Evolutionary conservation across 2,888 invertebrate genomes (phyloP), one percentile per base, ranked within the genome.

Genomic region (Brachylomia viminalis): DNA sequence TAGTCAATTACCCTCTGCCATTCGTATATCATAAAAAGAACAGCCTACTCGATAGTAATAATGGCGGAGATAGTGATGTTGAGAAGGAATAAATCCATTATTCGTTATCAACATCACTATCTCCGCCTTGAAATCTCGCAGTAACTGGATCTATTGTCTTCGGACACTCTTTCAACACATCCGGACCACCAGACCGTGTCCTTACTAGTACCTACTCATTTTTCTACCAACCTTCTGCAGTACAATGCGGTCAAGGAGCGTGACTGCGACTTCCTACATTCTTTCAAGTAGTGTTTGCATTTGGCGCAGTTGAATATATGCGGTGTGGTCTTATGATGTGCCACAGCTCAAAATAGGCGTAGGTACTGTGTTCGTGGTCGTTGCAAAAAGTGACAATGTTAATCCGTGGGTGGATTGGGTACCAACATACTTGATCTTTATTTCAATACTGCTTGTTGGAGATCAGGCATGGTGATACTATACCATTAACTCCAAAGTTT

Each of bases 201-300:
- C 74, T 78, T 65, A 71, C 30, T 15, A 54, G 49, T 33, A 38
- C 58, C 67, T 72, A 42, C 54, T 38, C 64, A 65, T 81, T 83
- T 79, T 77, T 75, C 64, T 38, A 68, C 77, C 38, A 65, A 27
- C 75, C 77, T 66, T 75, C n/a, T 75, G 52, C 15, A 58, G 33
- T 59, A 86, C 75, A 84, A 79, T 65, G 75, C 72, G 75, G 72
- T 70, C 79, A 79, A 77, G 71, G 72, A 76, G 67, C 59, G 74
- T 79, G 61, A 75, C 72, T 47, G n/a, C 49, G 6, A 52, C 73
- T 75, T 62, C 66, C 73, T 61, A 86, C 72, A 58, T 77, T 77
- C 78, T 71, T 72, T 52, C 61, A 61, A 61, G 54, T 8, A 52
- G 15, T 54, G 52, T 52, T 71, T 59, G 58, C 38, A 52, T 76